Evolutionary conservation across 2,797 vertebrate species (phyloP), one percentile per base, ranked within the genome.

Genomic region (Sebastiscus tertius): DNA sequence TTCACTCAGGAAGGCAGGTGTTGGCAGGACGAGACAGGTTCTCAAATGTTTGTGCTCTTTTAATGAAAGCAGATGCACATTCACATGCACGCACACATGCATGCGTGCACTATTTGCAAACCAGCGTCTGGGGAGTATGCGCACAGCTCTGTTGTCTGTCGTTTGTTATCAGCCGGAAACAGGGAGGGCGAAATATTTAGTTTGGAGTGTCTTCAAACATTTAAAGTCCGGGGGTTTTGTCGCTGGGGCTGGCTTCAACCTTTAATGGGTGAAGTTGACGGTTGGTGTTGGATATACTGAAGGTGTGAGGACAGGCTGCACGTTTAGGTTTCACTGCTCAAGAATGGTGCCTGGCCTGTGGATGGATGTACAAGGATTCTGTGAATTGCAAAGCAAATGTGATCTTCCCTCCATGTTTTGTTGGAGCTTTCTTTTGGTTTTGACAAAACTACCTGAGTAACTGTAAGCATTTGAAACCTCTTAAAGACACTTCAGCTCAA

Each of bases 21-120:
- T 91, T 93, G 94, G 92, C 93, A 94, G 91, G 87, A 82, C 13
- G 77, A 80, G 83, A 90, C 79, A 80, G 92, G 71, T 85, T 82
- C 79, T 91, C 85, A 85, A 89, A 89, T 89, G 79, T 82, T 79
- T 87, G 74, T 59, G 74, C 84, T 89, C 75, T 86, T 85, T 90
- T 72, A 81, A n/a, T 86, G 84, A 71, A 82, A 86, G 88, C 83
- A 87, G 79, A 80, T 88, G 87, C 89, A 55, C 76, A 49, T 56
- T 52, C 74, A 54, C 78, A 76, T 29, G 9, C 58, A 60, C 64
- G 29, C 68, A 54, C 73, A 62, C 62, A 69, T 3, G 16, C 8
- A 63, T 13, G 39, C 42, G 29, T n/a, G 36, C 77, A 63, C 74
- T 54, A 58, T 60, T 54, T n/a, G 67, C 56, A 79, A 70, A 58